Conservation (phyloP, 2,888 invertebrate species). For the Dusona sp. region DNA sequence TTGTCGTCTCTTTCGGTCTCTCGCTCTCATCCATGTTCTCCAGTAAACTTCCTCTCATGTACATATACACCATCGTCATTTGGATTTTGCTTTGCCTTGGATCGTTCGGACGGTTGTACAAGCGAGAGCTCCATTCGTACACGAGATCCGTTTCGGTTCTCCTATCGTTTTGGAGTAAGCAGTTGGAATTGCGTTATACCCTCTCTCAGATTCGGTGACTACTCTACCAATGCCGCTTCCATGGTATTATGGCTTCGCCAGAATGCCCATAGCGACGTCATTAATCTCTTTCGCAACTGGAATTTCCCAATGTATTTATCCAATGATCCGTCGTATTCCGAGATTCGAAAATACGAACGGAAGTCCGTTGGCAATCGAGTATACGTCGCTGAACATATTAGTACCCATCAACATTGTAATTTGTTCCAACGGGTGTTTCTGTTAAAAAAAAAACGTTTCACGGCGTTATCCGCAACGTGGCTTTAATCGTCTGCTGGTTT, state of each 20-base stretch:
- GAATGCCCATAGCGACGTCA: conserved; percentile 12
- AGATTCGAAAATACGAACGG: not conserved
- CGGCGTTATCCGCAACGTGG: conserved; percentile 32
- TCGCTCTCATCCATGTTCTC: conserved; percentile 12
- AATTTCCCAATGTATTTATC: conserved; percentile 29
- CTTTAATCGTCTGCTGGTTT: conserved; percentile 53
- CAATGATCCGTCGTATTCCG: conserved; percentile 28
- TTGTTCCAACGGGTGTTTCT: not conserved
- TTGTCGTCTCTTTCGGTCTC: not conserved
- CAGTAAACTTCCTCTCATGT: conserved; percentile 16
- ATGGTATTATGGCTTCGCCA: not conserved
- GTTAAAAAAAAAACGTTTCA: not conserved
- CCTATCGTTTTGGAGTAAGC: conserved; percentile 32
- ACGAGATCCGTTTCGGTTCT: conserved; percentile 28
- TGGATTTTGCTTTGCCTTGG: conserved; percentile 20
- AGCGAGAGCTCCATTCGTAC: conserved; percentile 33
- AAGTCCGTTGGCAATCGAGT: conserved; percentile 1
- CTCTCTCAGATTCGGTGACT: conserved; percentile 36
- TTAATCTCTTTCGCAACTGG: conserved; percentile 15
- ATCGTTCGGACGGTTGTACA: not conserved
- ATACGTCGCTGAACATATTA: conserved; percentile 10
- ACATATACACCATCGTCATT: conserved; percentile 31
- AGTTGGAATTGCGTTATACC: conserved; percentile 38
- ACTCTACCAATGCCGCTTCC: not conserved
- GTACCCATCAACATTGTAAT: conserved; percentile 13